phyloP scores from a whole-genome alignment of 2,888 invertebrate species.

The Drosophila prostipennis region DNA sequence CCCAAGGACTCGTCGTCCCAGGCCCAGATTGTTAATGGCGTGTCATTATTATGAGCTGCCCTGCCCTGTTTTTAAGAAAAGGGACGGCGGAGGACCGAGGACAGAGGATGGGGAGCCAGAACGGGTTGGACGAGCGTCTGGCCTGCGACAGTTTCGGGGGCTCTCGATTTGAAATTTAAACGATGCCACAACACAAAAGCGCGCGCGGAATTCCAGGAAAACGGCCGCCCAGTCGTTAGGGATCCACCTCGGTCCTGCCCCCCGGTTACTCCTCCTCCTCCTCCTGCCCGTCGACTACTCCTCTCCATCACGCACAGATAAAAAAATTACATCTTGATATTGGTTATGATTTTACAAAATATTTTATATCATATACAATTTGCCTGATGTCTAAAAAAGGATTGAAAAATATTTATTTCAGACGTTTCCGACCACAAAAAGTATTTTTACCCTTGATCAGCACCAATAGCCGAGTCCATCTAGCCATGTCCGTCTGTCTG shows the following conservation, averaged over 20 bases:
- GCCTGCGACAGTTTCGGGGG: constrained; percentile 70
- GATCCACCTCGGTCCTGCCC: constrained; percentile 25
- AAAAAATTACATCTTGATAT: not conserved
- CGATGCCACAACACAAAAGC: constrained; percentile 70
- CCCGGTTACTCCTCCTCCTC: not conserved
- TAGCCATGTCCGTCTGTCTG: too few relatives aligned
- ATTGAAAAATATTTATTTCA: too few relatives aligned
- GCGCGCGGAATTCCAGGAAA: constrained; percentile 73
- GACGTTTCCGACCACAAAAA: too few relatives aligned
- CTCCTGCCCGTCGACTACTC: not conserved
- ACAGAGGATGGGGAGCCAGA: constrained; percentile 31
- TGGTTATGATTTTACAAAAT: too few relatives aligned
- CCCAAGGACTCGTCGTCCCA: constrained; percentile 43
- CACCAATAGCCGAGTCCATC: too few relatives aligned
- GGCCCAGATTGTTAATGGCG: constrained; percentile 73
- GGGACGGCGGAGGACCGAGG: constrained; percentile 15
- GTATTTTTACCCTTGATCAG: too few relatives aligned
- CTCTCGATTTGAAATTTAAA: constrained; percentile 69
- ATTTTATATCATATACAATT: too few relatives aligned
- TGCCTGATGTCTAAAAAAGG: too few relatives aligned
- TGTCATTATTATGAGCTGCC: constrained; percentile 75
- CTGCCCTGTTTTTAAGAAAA: constrained; percentile 20
- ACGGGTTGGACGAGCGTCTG: constrained; percentile 63
- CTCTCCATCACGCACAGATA: not conserved
- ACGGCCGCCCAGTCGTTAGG: constrained; percentile 68